These are phyloP conservation scores for Carassius auratus DNA, from an alignment of 2,113 vertebrate species.

Conservation along the genomic window DNA sequence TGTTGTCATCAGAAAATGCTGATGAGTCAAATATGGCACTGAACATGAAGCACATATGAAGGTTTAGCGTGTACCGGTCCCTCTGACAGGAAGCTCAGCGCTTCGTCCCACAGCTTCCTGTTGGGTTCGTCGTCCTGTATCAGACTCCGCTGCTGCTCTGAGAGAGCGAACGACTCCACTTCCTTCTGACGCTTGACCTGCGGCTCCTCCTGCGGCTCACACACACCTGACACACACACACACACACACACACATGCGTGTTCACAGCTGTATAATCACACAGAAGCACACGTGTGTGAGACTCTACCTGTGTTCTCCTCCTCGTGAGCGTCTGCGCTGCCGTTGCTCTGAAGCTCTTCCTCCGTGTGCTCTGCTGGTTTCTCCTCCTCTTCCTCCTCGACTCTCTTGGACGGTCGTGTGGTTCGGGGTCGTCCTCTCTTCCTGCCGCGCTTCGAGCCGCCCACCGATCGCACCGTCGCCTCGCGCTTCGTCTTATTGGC, in stretches of 20 bases:
- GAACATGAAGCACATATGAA: neutral
- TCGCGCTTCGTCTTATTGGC: conserved; percentile 94
- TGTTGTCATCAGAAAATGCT: too few species aligned
- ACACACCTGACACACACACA: too few species aligned
- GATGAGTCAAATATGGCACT: too few species aligned
- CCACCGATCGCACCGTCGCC: conserved; percentile 66
- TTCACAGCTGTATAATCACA: too few species aligned
- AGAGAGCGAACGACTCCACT: conserved; percentile 89
- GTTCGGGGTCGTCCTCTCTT: conserved; percentile 75
- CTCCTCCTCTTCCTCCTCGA: conserved; percentile 59
- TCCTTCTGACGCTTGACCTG: conserved; percentile 84
- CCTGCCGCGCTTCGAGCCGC: conserved; percentile 73
- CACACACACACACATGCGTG: too few species aligned
- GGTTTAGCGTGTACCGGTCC: conserved; percentile 77
- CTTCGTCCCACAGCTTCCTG: conserved; percentile 97
- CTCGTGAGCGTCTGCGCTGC: conserved; percentile 80
- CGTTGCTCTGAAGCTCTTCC: conserved; percentile 77
- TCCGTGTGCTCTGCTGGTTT: conserved; percentile 51
- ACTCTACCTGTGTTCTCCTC: neutral
- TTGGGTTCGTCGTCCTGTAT: conserved; percentile 91
- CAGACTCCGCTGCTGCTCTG: conserved; percentile 86
- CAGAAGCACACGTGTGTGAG: too few species aligned
- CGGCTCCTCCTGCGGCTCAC: conserved; percentile 60
- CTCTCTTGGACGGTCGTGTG: conserved; percentile 66
- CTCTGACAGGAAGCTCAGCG: conserved; percentile 87